phyloP scores from a whole-genome alignment of 53 echinoderm and acorn worm genomes.

The Echinometra lucunter region DNA sequence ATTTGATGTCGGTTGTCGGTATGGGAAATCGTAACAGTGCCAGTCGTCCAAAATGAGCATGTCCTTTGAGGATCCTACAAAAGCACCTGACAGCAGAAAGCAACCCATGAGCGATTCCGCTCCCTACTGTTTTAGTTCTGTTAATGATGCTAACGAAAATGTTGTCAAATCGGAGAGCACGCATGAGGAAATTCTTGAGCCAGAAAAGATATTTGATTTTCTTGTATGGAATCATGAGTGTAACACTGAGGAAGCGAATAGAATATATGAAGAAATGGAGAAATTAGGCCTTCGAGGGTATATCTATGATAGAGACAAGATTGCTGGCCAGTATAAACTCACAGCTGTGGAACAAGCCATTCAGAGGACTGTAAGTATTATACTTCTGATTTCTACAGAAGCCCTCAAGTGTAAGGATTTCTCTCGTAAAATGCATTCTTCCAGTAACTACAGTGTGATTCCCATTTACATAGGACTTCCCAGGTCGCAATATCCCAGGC shows the following conservation, averaged over 20 bases:
- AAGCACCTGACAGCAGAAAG: not conserved
- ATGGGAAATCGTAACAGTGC: not conserved
- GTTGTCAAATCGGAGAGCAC: not conserved
- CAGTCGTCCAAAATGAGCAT: not conserved
- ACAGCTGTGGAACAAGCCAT: not conserved
- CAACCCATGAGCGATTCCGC: not conserved
- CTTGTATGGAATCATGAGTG: constrained; percentile 23
- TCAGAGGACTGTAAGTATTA: not conserved
- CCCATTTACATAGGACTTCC: not conserved
- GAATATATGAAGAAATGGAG: constrained; percentile 45
- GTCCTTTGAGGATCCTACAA: not conserved
- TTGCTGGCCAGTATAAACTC: constrained; percentile 20
- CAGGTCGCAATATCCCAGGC: not conserved
- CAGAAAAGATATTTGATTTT: constrained; percentile 41
- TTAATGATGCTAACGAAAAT: constrained; percentile 7
- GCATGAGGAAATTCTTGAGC: not conserved
- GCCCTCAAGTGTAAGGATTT: not conserved
- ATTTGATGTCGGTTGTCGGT: not conserved
- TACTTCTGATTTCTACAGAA: constrained; percentile 13
- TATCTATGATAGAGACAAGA: constrained; percentile 44
- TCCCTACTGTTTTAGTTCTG: not conserved
- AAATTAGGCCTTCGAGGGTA: not conserved
- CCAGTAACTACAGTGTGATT: constrained; percentile 13
- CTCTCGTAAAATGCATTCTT: constrained; percentile 26
- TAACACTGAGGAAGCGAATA: not conserved